A percentile compares a stretch with the other conserved stretches of the same genome.
phyloP scores from a whole-genome alignment of 2,113 vertebrate species.

The Marmota monax region DNA sequence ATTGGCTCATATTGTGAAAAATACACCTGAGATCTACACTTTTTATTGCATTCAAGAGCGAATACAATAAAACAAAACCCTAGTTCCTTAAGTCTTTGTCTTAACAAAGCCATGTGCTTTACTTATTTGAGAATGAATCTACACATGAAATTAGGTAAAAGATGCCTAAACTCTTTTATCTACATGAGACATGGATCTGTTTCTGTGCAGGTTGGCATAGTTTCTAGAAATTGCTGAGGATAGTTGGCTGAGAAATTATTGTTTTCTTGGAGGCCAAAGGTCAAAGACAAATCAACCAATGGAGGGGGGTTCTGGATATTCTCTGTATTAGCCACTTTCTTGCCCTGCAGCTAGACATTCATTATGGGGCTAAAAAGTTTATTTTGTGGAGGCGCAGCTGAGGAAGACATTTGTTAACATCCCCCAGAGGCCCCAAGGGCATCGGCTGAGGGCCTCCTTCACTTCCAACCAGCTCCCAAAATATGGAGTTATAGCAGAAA shows the following conservation, averaged over 20 bases:
- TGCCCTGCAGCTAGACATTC: not conserved
- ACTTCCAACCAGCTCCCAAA: not conserved
- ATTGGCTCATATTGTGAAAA: not conserved
- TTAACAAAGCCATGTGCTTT: not conserved
- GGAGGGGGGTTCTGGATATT: too few species aligned
- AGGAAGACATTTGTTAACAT: not conserved
- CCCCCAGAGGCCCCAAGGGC: too few species aligned
- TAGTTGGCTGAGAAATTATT: not conserved
- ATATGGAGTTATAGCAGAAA: fast-evolving
- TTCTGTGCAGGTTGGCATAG: not conserved
- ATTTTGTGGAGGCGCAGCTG: not conserved
- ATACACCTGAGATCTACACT: not conserved
- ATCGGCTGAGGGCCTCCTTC: fast-evolving
- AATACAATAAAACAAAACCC: not conserved
- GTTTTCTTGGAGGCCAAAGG: not conserved
- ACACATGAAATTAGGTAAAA: not conserved
- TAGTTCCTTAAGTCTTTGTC: not conserved
- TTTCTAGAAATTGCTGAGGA: not conserved
- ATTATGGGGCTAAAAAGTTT: not conserved
- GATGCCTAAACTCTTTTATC: not conserved
- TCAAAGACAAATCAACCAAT: not conserved
- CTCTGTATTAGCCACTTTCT: not conserved
- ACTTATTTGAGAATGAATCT: too few species aligned
- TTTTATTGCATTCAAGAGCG: not conserved
- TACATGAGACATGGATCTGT: not conserved